Evolutionary conservation across 2,888 invertebrate species (phyloP).

Genomic region (Eugnorisma glareosa): DNA sequence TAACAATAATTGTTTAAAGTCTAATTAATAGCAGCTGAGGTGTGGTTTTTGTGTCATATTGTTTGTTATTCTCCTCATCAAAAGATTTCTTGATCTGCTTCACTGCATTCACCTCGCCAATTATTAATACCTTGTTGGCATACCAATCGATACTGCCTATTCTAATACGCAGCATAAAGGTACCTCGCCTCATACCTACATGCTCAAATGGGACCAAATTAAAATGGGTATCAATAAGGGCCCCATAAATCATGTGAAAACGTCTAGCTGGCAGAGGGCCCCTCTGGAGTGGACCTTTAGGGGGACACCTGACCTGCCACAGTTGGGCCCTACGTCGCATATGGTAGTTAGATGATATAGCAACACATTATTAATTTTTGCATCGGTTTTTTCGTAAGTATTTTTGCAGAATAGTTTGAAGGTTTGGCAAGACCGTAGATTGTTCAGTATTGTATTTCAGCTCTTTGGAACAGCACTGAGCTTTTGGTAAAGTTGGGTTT

Average conservation of each 20-base stretch:
- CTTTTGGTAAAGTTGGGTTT: constrained; percentile 20
- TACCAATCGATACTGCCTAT: constrained; percentile 37
- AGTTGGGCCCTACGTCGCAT: constrained; percentile 69
- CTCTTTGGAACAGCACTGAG: neutral
- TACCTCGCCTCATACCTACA: constrained; percentile 51
- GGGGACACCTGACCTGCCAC: constrained; percentile 82
- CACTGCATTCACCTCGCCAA: neutral
- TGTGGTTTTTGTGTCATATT: neutral
- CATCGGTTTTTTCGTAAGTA: neutral
- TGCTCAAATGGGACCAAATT: constrained; percentile 76
- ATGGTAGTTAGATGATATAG: constrained; percentile 45
- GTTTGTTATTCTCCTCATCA: neutral
- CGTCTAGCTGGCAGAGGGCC: constrained; percentile 82
- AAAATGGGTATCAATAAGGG: constrained; percentile 87
- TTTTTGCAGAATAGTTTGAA: neutral
- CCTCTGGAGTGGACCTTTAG: constrained; percentile 85
- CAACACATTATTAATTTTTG: constrained; percentile 8
- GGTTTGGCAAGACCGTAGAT: neutral
- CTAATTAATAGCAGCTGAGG: neutral
- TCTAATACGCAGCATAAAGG: constrained; percentile 34
- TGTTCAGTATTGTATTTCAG: neutral
- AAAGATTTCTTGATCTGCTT: neutral
- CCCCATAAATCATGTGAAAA: constrained; percentile 83
- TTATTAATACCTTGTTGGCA: neutral
- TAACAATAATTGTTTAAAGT: neutral